These are phyloP conservation scores for Festucalex cinctus DNA, from an alignment of 2,113 vertebrate species.

Conservation along the genomic window DNA sequence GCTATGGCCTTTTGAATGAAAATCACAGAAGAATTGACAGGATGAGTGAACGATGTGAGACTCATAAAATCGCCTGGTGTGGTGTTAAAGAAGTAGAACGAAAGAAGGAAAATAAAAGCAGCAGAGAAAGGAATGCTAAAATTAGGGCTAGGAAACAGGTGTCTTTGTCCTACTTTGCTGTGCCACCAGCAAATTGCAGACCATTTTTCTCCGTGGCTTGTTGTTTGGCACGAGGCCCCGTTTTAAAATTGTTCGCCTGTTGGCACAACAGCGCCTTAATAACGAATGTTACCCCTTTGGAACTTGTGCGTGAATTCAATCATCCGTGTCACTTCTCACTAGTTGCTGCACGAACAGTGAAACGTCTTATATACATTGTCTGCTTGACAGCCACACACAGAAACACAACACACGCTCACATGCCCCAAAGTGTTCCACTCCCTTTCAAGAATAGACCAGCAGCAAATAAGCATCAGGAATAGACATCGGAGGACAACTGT, in stretches of 20 bases:
- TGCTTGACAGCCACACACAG: conserved; percentile 32
- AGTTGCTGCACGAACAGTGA: conserved; percentile 26
- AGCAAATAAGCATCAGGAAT: conserved; percentile 84
- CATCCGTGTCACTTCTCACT: conserved; percentile 33
- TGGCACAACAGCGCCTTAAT: conserved; percentile 55
- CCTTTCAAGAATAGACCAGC: conserved; percentile 74
- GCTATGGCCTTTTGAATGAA: conserved; percentile 45
- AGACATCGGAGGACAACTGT: conserved; percentile 86
- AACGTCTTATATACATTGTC: conserved; percentile 74
- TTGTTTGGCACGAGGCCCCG: conserved; percentile 35
- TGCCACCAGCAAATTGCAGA: conserved; percentile 21
- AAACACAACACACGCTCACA: neutral
- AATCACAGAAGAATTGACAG: conserved; percentile 39
- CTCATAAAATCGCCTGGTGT: conserved; percentile 49
- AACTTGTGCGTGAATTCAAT: conserved; percentile 53
- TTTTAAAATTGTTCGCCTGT: conserved; percentile 51
- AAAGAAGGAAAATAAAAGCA: conserved; percentile 41
- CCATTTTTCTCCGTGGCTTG: conserved; percentile 46
- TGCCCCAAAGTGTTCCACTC: conserved; percentile 25
- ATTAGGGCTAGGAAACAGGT: conserved; percentile 68
- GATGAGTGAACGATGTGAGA: conserved; percentile 54
- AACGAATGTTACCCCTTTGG: conserved; percentile 61
- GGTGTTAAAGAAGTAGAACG: conserved; percentile 39
- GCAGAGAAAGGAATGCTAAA: conserved; percentile 32
- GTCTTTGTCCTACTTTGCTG: conserved; percentile 64